Percentiles rank a stretch among this genome's conserved stretches.
These are phyloP conservation scores for Coleophora flavipennella DNA, from an alignment of 2,888 invertebrate genomes.

Conservation along the genomic window DNA sequence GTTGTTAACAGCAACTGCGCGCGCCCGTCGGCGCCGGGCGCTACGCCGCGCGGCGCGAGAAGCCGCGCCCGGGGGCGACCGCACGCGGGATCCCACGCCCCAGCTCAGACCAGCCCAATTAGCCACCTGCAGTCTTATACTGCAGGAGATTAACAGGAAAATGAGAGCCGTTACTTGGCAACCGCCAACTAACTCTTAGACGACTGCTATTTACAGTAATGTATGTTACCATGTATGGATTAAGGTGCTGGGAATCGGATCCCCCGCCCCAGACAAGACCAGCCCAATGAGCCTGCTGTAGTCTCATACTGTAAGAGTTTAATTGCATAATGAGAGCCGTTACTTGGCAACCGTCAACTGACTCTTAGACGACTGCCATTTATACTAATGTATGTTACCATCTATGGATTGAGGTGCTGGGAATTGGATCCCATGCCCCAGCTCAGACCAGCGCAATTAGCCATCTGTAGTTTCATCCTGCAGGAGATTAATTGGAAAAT, in stretches of 20 bases:
- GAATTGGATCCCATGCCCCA: constrained; percentile 27
- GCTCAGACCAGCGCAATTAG: constrained; percentile 75
- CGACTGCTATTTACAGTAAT: too few species aligned
- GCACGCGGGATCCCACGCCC: constrained; percentile 53
- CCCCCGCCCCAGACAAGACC: constrained; percentile 64
- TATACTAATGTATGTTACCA: too few species aligned
- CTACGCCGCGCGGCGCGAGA: constrained; percentile 42
- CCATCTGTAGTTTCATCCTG: constrained; percentile 83
- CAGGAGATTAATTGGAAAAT: constrained; percentile 86
- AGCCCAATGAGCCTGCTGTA: constrained; percentile 81
- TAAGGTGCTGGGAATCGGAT: constrained; percentile 22
- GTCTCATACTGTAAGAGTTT: constrained; percentile 82
- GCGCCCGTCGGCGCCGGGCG: constrained; percentile 46
- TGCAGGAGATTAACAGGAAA: constrained; percentile 86
- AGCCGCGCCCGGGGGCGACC: constrained; percentile 24
- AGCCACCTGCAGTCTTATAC: constrained; percentile 79
- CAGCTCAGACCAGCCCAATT: constrained; percentile 76
- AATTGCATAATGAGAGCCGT: constrained; percentile 83
- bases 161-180: constrained; percentile 82
- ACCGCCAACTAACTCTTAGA: constrained; percentile 43
- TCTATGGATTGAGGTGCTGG: too few species aligned
- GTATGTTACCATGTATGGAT: too few species aligned
- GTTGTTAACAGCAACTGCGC: constrained; percentile 30
- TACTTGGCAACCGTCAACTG: constrained; percentile 76
- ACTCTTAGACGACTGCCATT: too few species aligned